Evolutionary conservation across 2,888 invertebrate species (phyloP).

Genomic region (Blastobasis adustella): DNA sequence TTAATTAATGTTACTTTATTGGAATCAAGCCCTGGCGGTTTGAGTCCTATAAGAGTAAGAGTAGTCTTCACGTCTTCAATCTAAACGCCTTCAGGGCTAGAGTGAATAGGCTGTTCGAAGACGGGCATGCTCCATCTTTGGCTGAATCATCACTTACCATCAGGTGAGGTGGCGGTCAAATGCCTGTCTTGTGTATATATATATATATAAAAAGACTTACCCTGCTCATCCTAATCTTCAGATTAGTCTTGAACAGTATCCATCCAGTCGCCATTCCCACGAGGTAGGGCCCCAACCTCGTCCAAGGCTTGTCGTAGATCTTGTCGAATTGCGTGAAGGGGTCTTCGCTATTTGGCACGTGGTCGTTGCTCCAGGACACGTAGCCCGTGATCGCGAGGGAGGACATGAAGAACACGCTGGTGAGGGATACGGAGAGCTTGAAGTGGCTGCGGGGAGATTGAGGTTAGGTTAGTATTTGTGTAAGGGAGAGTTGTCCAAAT

Average conservation of each 20-base stretch:
- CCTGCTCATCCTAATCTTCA: constrained; percentile 83
- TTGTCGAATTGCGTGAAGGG: constrained; percentile 90
- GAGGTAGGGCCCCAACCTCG: constrained; percentile 87
- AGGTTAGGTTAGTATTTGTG: background rate
- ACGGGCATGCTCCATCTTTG: too few relatives aligned
- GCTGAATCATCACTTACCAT: too few relatives aligned
- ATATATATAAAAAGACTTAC: too few relatives aligned
- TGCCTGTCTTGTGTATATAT: too few relatives aligned
- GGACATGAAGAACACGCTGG: constrained; percentile 80
- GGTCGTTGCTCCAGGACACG: constrained; percentile 85
- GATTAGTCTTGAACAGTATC: constrained; percentile 87
- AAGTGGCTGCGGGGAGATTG: constrained; percentile 76
- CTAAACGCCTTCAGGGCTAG: too few relatives aligned
- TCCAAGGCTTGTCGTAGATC: constrained; percentile 94
- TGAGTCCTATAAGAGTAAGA: too few relatives aligned
- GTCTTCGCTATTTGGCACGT: constrained; percentile 86
- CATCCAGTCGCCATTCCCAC: constrained; percentile 90
- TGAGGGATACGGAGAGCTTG: constrained; percentile 80
- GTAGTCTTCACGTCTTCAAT: too few relatives aligned
- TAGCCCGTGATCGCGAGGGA: constrained; percentile 88
- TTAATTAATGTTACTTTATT: too few relatives aligned
- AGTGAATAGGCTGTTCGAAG: too few relatives aligned
- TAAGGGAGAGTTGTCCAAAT: background rate
- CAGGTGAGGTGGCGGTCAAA: too few relatives aligned
- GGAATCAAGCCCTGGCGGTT: too few relatives aligned